Evolutionary conservation across 2,113 vertebrate genomes (phyloP).

Genomic region (Connochaetes taurinus): DNA sequence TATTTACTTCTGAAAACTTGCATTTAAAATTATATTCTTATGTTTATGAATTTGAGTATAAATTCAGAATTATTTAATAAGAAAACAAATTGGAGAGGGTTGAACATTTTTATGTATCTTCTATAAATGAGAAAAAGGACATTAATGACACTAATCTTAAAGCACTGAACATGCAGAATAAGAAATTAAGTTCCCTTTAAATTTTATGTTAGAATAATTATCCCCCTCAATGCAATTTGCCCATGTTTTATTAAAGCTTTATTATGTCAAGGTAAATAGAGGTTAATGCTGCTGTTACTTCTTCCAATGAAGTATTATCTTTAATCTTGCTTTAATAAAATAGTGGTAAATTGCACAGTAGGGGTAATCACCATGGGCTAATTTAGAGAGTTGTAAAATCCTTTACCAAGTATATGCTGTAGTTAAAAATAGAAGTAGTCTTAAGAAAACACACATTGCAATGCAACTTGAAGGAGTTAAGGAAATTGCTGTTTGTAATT

Average conservation of each 20-base stretch:
- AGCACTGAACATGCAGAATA: conserved; percentile 80
- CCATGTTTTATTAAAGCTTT: conserved; percentile 85
- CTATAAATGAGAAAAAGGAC: conserved; percentile 73
- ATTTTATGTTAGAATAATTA: conserved; percentile 85
- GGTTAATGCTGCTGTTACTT: conserved; percentile 82
- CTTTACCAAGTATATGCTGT: conserved; percentile 63
- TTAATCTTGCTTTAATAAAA: conserved; percentile 86
- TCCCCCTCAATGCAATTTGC: conserved; percentile 78
- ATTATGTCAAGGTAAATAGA: conserved; percentile 86
- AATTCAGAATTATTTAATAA: conserved; percentile 75
- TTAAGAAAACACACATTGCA: conserved; percentile 65
- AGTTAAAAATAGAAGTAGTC: conserved; percentile 73
- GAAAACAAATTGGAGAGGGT: conserved; percentile 58
- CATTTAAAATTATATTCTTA: conserved; percentile 52
- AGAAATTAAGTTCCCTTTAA: conserved; percentile 82
- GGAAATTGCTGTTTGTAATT: conserved; percentile 21
- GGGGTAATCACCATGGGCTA: conserved; percentile 77
- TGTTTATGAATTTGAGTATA: conserved; percentile 71
- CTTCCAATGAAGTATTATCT: conserved; percentile 81
- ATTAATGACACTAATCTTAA: conserved; percentile 81
- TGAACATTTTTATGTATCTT: conserved; percentile 76
- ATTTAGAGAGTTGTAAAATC: conserved; percentile 79
- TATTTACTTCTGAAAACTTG: conserved; percentile 48
- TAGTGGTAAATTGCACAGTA: conserved; percentile 80
- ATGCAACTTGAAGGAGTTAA: conserved; percentile 37